Evolutionary conservation across 2,113 vertebrate species (phyloP), one percentile per base, ranked within the genome.

Genomic region (Sebastes fasciatus): DNA sequence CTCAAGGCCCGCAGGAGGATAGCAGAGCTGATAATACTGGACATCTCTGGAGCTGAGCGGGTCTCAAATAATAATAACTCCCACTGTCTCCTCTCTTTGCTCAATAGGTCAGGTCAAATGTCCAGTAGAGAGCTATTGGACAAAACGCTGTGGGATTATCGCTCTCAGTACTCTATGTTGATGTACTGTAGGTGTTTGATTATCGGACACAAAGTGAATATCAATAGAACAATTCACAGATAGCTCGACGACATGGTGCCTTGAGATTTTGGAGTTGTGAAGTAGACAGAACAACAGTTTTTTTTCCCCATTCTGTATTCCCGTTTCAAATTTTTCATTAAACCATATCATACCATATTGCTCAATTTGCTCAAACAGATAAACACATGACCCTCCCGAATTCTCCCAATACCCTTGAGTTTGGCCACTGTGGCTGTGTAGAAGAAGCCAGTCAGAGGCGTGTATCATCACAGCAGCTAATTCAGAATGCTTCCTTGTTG

Each of bases 41-140:
- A 87, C 84, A 80, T 86, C 73, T 80, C 23, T 54, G 55, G 60
- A 77, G 84, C 79, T 83, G 70, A 87, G 90, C 69, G 68, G 80
- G 68, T 90, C 79, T 90, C 74, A 26, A 77, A 83, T 65, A 61
- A 48, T 88, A 87, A 88, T 75, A 70, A 86, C 71, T 83, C 67
- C 65, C 63, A 55, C 77, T 43, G 49, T 90, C 78, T 87, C 42
- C 57, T 65, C 60, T 77, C 60, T 87, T 60, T 58, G 83, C 78
- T 90, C 80, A 80, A 73, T 80, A 88, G 82, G 88, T 92, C 89
- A 80, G 84, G 86, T 92, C 87, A 88, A 46, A 74, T 80, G 76
- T 86, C 72, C 74, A 60, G 66, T 12, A 49, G 74, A 86, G 67
- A 71, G 68, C 72, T 67, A 60, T 19, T 57, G 57, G 52, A 77